Conservation (phyloP, 1,140 invertebrate species). For the Psilanteris sp. region DNA sequence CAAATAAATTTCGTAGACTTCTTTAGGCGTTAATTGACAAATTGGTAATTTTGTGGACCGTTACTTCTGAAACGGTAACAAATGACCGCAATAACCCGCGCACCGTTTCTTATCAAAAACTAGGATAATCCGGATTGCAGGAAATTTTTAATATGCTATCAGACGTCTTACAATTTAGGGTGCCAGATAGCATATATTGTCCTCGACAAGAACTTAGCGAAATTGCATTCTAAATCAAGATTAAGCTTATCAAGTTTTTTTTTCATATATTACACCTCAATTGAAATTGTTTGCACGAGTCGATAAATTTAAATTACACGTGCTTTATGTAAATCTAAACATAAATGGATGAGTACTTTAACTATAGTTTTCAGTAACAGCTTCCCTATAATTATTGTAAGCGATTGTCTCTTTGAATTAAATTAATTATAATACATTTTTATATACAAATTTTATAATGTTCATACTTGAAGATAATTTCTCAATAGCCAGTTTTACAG, state of each 20-base stretch:
- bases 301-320: constrained; percentile 1
- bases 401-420: no score
- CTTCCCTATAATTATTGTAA: no score
- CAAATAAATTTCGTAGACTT: constrained; percentile 46
- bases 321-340: no score
- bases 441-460: no score
- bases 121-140: constrained; percentile 25
- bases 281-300: constrained; percentile 4
- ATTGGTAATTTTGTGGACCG: constrained; percentile 56
- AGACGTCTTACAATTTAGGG: constrained; percentile 26
- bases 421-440: no score
- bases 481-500: no score
- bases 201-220: constrained; percentile 14
- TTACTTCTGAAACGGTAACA: constrained; percentile 53
- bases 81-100: constrained; percentile 43
- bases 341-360: no score
- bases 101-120: constrained; percentile 45
- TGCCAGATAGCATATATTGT: constrained; percentile 7
- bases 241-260: constrained; percentile 32
- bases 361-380: no score
- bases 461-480: no score
- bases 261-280: background rate
- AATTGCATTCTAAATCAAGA: constrained; percentile 55
- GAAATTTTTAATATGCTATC: constrained; percentile 54
- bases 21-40: constrained; percentile 47